phyloP scores from a whole-genome alignment of 2,113 vertebrate genomes.

The Dipodomys ordii region DNA sequence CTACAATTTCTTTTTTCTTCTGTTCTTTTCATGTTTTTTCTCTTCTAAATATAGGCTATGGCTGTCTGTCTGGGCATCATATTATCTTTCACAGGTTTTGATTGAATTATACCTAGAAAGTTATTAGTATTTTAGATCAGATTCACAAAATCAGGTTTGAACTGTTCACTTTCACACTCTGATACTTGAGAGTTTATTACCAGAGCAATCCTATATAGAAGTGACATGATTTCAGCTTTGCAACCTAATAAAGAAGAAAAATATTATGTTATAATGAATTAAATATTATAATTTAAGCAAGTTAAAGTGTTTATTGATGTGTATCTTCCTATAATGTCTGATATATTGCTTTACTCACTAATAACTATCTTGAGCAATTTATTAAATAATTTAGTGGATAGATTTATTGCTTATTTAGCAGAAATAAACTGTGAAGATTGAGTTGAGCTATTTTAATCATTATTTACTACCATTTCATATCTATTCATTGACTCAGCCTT shows the following conservation, averaged over 20 bases:
- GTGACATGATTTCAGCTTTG: background rate
- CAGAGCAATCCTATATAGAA: background rate
- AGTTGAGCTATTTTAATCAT: background rate
- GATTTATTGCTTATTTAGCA: background rate
- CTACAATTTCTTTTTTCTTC: background rate
- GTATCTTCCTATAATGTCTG: background rate
- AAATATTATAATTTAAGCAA: background rate
- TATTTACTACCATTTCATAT: background rate
- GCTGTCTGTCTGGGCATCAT: background rate
- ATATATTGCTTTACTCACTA: background rate
- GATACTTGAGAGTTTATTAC: background rate
- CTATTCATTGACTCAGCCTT: too few relatives aligned
- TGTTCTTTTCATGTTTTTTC: too few relatives aligned
- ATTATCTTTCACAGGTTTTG: background rate
- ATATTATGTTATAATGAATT: background rate
- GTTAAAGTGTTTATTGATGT: background rate
- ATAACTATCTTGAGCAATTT: background rate
- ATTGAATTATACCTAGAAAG: background rate
- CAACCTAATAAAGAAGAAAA: background rate
- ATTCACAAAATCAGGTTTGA: constrained; percentile 5
- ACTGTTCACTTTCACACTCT: background rate
- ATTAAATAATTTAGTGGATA: background rate
- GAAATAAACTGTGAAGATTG: background rate
- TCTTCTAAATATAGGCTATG: background rate
- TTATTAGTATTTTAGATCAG: background rate